A percentile compares a stretch with the other conserved stretches of the same genome.
Evolutionary conservation across 2,797 vertebrate genomes (phyloP).

Genomic region (Rhinichthys osculus): DNA sequence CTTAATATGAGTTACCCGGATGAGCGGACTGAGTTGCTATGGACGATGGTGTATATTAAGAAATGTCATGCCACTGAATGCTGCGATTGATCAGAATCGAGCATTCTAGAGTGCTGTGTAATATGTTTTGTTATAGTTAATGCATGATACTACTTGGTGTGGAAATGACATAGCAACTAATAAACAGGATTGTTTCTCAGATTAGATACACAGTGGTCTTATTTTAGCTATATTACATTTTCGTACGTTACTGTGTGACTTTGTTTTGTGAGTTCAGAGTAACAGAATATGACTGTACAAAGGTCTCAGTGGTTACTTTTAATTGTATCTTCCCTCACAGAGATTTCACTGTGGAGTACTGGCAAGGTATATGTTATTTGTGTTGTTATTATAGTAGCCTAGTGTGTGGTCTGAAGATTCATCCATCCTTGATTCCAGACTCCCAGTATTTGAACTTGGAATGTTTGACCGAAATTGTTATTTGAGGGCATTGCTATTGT

Average conservation of each 20-base stretch:
- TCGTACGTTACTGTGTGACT: background rate
- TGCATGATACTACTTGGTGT: background rate
- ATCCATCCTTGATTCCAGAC: background rate
- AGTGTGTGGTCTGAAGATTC: conserved; percentile 23
- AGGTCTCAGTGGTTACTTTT: conserved; percentile 29
- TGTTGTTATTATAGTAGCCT: conserved; percentile 10
- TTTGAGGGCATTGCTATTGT: background rate
- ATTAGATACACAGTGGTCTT: background rate
- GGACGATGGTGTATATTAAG: background rate
- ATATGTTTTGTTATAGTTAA: background rate
- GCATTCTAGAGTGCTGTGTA: conserved; percentile 3
- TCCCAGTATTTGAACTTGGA: background rate
- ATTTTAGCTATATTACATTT: background rate
- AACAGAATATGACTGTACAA: conserved; percentile 20
- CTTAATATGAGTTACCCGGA: background rate
- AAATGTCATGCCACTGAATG: background rate
- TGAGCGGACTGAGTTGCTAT: background rate
- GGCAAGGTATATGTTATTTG: conserved; percentile 70
- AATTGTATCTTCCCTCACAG: conserved; percentile 62
- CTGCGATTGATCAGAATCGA: background rate
- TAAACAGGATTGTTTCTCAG: background rate
- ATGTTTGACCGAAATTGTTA: background rate
- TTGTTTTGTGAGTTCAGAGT: background rate
- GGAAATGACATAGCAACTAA: background rate
- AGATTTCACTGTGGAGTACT: conserved; percentile 74